These are phyloP conservation scores for Epizoanthus rinbou DNA, from an alignment of 92 coral and sea anemone genomes.

Conservation along the genomic window DNA sequence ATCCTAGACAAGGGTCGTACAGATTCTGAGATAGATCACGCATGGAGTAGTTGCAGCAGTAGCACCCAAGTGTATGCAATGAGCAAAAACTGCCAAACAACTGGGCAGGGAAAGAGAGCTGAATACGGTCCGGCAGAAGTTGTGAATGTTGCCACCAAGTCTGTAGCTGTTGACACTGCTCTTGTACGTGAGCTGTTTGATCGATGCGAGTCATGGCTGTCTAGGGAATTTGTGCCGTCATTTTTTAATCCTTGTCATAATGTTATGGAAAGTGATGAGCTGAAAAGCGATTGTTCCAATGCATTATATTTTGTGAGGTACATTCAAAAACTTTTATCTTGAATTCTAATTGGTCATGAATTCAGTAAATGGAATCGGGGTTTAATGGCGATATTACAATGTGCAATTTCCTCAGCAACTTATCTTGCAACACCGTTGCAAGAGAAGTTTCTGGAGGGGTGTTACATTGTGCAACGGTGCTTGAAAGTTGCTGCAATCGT, in stretches of 20 bases:
- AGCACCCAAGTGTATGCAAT: background rate
- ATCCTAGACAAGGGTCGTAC: background rate
- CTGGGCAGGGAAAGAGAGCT: constrained; percentile 13
- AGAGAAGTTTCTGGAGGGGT: too few species aligned
- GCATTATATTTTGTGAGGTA: constrained; percentile 42
- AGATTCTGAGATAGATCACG: background rate
- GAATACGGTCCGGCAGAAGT: constrained; percentile 42
- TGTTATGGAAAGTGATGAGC: constrained; percentile 41
- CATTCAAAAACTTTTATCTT: constrained; percentile 34
- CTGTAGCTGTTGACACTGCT: background rate
- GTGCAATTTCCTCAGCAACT: too few species aligned
- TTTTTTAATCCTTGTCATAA: constrained; percentile 54
- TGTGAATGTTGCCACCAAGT: constrained; percentile 23
- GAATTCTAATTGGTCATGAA: background rate
- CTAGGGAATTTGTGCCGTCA: constrained; percentile 52
- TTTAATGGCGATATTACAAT: too few species aligned
- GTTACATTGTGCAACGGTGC: too few species aligned
- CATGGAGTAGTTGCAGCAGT: background rate
- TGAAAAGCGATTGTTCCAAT: constrained; percentile 38
- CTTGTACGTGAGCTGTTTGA: constrained; percentile 29
- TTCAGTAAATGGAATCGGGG: too few species aligned
- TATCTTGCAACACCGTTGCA: too few species aligned
- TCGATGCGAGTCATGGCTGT: constrained; percentile 51
- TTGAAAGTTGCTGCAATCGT: too few species aligned
- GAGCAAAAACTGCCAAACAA: background rate